A percentile compares a stretch with the other conserved stretches of the same genome.
Conservation (phyloP, 1,140 invertebrate species). For the Trichomalopsis sarcophagae region DNA sequence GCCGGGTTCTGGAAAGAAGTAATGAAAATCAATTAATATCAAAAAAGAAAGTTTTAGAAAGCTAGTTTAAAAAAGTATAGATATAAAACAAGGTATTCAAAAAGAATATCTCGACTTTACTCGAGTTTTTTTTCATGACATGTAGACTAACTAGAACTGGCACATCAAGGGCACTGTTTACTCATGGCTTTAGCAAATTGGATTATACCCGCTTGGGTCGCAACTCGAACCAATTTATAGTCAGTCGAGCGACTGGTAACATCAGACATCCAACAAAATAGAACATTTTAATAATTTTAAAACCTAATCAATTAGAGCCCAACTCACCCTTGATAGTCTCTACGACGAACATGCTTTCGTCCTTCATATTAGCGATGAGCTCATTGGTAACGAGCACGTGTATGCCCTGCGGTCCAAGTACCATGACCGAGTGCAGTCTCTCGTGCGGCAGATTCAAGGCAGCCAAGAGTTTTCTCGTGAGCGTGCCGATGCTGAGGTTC, state of each 20-base stretch:
- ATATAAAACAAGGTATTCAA: no score
- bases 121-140: not conserved
- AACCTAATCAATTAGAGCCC: not conserved
- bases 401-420: slow-evolving; percentile 85
- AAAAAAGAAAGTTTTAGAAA: no score
- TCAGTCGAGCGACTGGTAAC: not conserved
- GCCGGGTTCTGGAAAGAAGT: slow-evolving; percentile 49
- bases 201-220: no score
- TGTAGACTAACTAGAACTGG: not conserved
- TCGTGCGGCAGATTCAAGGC: slow-evolving; percentile 77
- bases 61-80: not conserved
- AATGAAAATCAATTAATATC: slow-evolving; percentile 22
- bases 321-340: slow-evolving; percentile 75
- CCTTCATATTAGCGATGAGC: slow-evolving; percentile 80
- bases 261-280: no score
- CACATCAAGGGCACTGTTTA: not conserved
- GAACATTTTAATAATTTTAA: not conserved
- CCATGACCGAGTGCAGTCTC: slow-evolving; percentile 80
- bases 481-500: slow-evolving; percentile 79
- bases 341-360: slow-evolving; percentile 80
- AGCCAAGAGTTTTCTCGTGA: slow-evolving; percentile 80
- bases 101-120: not conserved
- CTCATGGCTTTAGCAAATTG: not conserved
- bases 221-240: not conserved
- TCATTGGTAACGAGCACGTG: slow-evolving; percentile 86